Percentiles rank a stretch among this genome's conserved stretches.
Conservation (phyloP, 2,113 vertebrate genomes). For the Chaenogobius annularis region DNA sequence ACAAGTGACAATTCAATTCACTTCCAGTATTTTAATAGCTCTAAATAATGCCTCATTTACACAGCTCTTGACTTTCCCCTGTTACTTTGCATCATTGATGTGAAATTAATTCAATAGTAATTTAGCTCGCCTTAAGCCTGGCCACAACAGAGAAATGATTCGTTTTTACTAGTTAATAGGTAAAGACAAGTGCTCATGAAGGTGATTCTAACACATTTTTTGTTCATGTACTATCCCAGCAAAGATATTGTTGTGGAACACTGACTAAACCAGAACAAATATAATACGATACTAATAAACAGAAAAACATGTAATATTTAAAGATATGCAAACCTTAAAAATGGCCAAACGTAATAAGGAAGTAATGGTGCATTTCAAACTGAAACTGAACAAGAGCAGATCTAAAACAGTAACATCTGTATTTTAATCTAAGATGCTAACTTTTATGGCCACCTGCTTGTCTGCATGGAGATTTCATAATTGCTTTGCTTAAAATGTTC, state of each 20-base stretch:
- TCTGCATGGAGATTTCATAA: too few species aligned
- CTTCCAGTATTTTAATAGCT: slow-evolving; percentile 28
- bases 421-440: neutral
- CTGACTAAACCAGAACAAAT: too few species aligned
- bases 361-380: too few species aligned
- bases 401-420: neutral
- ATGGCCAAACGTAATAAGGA: too few species aligned
- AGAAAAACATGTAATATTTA: too few species aligned
- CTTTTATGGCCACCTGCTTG: too few species aligned
- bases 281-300: neutral
- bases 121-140: slow-evolving; percentile 31
- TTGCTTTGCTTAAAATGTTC: too few species aligned
- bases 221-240: too few species aligned
- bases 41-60: slow-evolving; percentile 25
- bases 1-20: slow-evolving; percentile 58
- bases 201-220: too few species aligned
- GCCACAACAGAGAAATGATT: neutral
- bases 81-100: slow-evolving; percentile 37
- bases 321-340: too few species aligned
- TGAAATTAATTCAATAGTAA: slow-evolving; percentile 53
- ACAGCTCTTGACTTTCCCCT: slow-evolving; percentile 7
- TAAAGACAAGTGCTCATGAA: neutral
- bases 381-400: neutral
- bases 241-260: too few species aligned
- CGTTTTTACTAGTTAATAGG: neutral